phyloP scores from a whole-genome alignment of 2,888 invertebrate genomes.

The Ptilodon capucinus region DNA sequence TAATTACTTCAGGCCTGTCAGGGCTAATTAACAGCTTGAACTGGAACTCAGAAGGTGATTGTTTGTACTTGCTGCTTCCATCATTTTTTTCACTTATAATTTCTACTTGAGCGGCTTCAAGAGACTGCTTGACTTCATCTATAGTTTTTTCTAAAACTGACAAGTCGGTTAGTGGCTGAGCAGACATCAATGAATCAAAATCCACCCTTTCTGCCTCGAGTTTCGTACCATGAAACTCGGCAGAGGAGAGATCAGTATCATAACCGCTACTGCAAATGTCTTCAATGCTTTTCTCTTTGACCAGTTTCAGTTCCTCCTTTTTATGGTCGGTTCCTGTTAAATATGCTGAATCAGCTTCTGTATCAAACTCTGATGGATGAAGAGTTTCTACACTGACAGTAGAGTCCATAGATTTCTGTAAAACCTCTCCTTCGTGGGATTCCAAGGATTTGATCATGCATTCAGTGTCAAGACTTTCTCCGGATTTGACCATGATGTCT shows the following conservation, averaged over 20 bases:
- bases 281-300: conserved; percentile 82
- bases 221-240: conserved; percentile 82
- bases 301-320: conserved; percentile 70
- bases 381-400: conserved; percentile 79
- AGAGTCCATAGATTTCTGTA: conserved; percentile 79
- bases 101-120: conserved; percentile 87
- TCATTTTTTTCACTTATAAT: conserved; percentile 85
- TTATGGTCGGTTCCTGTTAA: conserved; percentile 72
- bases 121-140: conserved; percentile 87
- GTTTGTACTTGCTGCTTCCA: conserved; percentile 86
- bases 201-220: conserved; percentile 77
- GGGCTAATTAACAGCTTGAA: conserved; percentile 84
- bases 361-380: conserved; percentile 77
- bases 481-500: conserved; percentile 78
- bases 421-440: conserved; percentile 76
- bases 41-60: conserved; percentile 89
- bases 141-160: conserved; percentile 86
- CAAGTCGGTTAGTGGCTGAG: conserved; percentile 77
- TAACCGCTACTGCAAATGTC: conserved; percentile 87
- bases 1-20: conserved; percentile 81
- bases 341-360: conserved; percentile 78
- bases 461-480: conserved; percentile 77
- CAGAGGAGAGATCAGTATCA: conserved; percentile 85
- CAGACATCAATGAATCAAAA: conserved; percentile 75
- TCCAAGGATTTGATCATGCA: conserved; percentile 78